Conservation (phyloP, 2,113 vertebrate species). For the Henicopernis longicauda region DNA sequence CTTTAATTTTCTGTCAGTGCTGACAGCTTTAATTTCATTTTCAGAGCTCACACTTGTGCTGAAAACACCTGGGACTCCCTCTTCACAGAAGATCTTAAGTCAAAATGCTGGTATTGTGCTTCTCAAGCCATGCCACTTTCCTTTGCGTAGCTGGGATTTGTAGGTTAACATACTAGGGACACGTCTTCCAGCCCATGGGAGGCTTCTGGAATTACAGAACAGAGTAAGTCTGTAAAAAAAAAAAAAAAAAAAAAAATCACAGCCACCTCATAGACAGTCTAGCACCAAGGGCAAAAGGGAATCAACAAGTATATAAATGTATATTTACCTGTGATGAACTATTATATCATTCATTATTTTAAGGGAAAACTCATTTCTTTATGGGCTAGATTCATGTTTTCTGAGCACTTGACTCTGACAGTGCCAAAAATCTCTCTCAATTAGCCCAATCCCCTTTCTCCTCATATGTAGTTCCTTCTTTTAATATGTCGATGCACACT, state of each 20-base stretch:
- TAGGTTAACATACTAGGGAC: not conserved
- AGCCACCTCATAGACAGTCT: not conserved
- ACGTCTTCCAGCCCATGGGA: not conserved
- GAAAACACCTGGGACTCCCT: not conserved
- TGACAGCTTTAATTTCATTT: not conserved
- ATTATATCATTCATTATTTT: not conserved
- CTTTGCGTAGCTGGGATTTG: not conserved
- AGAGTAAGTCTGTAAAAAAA: not conserved
- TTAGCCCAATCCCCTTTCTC: not conserved
- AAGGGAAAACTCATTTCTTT: not conserved
- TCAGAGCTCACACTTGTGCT: not conserved
- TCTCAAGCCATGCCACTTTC: not conserved
- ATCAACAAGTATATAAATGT: not conserved
- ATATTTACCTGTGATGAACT: not conserved
- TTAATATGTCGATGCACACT: not conserved
- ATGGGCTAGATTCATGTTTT: not conserved
- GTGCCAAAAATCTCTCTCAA: not conserved
- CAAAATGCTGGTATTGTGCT: not conserved
- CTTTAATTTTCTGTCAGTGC: not conserved
- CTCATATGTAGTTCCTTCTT: not conserved
- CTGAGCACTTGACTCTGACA: not conserved
- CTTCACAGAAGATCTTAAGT: not conserved
- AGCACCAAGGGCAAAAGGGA: not conserved
- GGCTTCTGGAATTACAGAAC: not conserved
- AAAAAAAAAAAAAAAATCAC: too few relatives aligned